Evolutionary conservation across 1,140 invertebrate genomes (phyloP).

Genomic region (Lerema accius): DNA sequence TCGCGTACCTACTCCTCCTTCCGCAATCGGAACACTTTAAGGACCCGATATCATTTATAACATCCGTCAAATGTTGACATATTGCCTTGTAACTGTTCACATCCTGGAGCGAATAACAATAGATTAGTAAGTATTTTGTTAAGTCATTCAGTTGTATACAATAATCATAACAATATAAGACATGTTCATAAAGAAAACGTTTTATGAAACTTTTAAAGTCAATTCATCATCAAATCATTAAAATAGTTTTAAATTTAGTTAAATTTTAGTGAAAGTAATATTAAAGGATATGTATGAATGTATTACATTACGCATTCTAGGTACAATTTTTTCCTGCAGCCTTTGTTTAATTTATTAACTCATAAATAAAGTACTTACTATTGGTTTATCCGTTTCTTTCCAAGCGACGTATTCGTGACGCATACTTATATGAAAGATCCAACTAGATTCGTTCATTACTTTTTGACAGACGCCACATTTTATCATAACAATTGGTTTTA

Average conservation of each 20-base stretch:
- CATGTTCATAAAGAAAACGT: no score
- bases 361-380: slow-evolving; percentile 47
- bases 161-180: no score
- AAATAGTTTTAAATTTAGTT: no score
- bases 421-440: slow-evolving; percentile 53
- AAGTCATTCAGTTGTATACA: no score
- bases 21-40: slow-evolving; percentile 19
- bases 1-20: slow-evolving; percentile 7
- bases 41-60: slow-evolving; percentile 8
- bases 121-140: no score
- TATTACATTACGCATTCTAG: no score
- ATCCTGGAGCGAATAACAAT: slow-evolving; percentile 20
- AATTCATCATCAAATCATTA: no score
- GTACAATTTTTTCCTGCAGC: no score
- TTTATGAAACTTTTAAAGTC: no score
- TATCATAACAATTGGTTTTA: slow-evolving; percentile 2
- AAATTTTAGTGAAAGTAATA: no score
- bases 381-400: slow-evolving; percentile 45
- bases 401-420: slow-evolving; percentile 64
- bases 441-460: slow-evolving; percentile 37
- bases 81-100: slow-evolving; percentile 17
- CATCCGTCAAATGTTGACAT: slow-evolving; percentile 16
- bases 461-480: slow-evolving; percentile 69
- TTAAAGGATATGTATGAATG: no score
- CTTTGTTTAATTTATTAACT: neutral